phyloP scores from a whole-genome alignment of 2,797 vertebrate genomes.

The Girardinus metallicus region DNA sequence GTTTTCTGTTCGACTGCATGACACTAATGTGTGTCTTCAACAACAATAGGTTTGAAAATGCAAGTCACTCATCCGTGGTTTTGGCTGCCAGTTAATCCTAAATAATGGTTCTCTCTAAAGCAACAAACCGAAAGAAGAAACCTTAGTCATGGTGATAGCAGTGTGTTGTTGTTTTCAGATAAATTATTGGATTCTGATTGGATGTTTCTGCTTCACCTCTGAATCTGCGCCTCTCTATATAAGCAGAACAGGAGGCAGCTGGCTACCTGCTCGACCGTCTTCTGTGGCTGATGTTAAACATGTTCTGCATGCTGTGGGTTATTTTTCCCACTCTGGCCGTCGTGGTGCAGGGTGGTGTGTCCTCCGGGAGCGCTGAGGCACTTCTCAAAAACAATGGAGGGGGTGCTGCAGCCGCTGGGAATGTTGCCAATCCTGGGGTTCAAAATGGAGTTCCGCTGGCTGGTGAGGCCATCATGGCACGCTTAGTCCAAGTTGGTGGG shows the following conservation, averaged over 20 bases:
- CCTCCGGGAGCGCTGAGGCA: slow-evolving; percentile 74
- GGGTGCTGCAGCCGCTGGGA: slow-evolving; percentile 55
- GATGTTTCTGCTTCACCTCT: slow-evolving; percentile 34
- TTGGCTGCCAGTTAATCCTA: slow-evolving; percentile 61
- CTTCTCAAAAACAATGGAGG: slow-evolving; percentile 58
- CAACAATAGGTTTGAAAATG: slow-evolving; percentile 42
- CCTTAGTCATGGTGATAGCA: slow-evolving; percentile 59
- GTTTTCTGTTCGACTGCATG: slow-evolving; percentile 18
- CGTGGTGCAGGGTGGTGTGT: slow-evolving; percentile 64
- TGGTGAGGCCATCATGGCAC: slow-evolving; percentile 51
- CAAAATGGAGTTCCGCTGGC: slow-evolving; percentile 62
- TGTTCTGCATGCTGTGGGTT: slow-evolving; percentile 71
- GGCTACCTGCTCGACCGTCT: slow-evolving; percentile 33
- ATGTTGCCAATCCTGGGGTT: slow-evolving; percentile 48
- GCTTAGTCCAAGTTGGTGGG: slow-evolving; percentile 67
- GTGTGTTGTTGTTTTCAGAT: slow-evolving; percentile 64
- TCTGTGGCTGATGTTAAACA: slow-evolving; percentile 50
- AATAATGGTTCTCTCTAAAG: slow-evolving; percentile 52
- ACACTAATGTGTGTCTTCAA: slow-evolving; percentile 28
- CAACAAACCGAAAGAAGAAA: slow-evolving; percentile 68
- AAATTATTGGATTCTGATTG: slow-evolving; percentile 66
- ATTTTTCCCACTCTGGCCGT: slow-evolving; percentile 58
- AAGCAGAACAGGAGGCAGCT: slow-evolving; percentile 37
- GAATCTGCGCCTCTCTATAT: slow-evolving; percentile 55
- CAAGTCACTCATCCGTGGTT: slow-evolving; percentile 56